These are phyloP conservation scores for Microplitis deprimator DNA, from an alignment of 2,888 invertebrate genomes.

Conservation along the genomic window DNA sequence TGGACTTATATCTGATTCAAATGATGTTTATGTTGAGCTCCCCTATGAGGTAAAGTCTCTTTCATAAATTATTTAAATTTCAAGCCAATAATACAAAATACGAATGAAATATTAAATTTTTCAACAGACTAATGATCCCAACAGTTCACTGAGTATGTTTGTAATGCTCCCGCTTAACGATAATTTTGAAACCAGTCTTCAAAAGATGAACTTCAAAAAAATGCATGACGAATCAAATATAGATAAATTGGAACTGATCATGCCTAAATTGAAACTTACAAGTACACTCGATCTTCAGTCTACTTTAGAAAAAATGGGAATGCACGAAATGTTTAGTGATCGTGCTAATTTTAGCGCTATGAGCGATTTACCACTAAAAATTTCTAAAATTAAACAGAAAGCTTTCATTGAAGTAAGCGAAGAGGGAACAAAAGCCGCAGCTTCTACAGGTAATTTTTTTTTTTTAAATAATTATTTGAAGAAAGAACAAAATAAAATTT, in stretches of 20 bases:
- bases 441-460: constrained; percentile 29
- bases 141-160: constrained; percentile 77
- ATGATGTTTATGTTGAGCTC: constrained; percentile 79
- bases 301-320: constrained; percentile 50
- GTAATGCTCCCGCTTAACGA: constrained; percentile 80
- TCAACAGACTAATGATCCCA: neutral
- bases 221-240: constrained; percentile 39
- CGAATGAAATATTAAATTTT: neutral
- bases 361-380: constrained; percentile 73
- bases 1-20: constrained; percentile 72
- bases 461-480: neutral
- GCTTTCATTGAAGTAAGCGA: constrained; percentile 90
- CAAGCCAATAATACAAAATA: neutral
- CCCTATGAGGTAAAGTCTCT: constrained; percentile 74
- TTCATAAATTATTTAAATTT: neutral
- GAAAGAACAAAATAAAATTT: neutral
- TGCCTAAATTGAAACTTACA: constrained; percentile 72
- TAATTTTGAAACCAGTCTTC: constrained; percentile 72
- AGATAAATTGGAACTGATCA: constrained; percentile 61
- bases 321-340: neutral
- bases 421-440: constrained; percentile 80
- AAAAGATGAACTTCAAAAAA: constrained; percentile 53
- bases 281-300: constrained; percentile 61
- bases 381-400: constrained; percentile 85
- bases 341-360: constrained; percentile 72